Base-by-base conservation (phyloP, 1,140 invertebrate genomes). In the Tetranychus urticae region DNA sequence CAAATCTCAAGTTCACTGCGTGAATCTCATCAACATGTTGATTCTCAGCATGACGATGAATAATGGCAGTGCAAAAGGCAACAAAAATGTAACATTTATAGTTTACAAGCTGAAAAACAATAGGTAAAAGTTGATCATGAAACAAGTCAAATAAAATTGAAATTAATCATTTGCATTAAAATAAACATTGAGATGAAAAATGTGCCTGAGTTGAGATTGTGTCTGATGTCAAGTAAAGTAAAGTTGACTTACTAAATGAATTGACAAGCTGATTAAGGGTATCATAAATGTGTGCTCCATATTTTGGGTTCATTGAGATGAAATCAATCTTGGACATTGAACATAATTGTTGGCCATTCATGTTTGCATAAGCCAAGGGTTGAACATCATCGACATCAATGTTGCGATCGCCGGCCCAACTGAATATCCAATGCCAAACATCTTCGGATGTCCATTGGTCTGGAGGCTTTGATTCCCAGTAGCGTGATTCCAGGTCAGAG, bases 281-380 rank as follows among this genome's bases (percentile, higher is more conserved):
- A 23, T 67, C 63, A 36, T 61, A 64, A 5, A 67, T 52, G 14
- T 61, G 23, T 39, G 47, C n/a, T 34, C 66, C 66, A 48, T 63
- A 67, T 57, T 63, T 61, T 10, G 62, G 57, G 60, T 64, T 64
- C 36, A 66, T 34, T n/a, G 57, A 58, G 42, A 61, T 65, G 35
- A 67, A 67, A 36, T 67, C 62, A 14, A 46, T 52, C 34, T 62
- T 47, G 45, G 63, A 45, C 42, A 67, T 47, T n/a, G 56, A 46
- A 60, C 66, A 67, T 12, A 67, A 47, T 3, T 61, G 63, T 50
- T 61, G 63, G n/a, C 66, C 66, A 36, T 60, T 59, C 65, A 66
- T 63, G n/a, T 65, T 65, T 37, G 59, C 35, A 55, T 66, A 62
- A 12, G 57, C 45, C 45, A 67, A 61, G 31, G 60, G 59, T 10